A percentile compares a stretch with the other conserved stretches of the same genome.
phyloP scores from a whole-genome alignment of 2,888 invertebrate species.

The Helobdella robusta region DNA sequence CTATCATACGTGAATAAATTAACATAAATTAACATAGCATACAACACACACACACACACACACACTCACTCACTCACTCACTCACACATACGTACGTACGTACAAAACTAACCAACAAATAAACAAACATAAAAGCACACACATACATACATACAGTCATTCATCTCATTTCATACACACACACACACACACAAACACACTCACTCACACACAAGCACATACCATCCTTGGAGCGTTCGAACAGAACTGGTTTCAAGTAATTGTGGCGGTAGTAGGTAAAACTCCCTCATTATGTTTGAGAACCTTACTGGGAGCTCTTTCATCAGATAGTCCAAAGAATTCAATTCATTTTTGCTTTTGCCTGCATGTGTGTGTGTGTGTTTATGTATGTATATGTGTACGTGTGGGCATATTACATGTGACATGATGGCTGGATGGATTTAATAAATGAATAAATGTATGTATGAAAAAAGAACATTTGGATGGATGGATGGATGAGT shows the following conservation, averaged over 20 bases:
- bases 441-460: no score
- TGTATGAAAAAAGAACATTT: no score
- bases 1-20: no score
- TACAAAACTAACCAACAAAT: not conserved
- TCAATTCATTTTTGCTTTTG: constrained; percentile 11
- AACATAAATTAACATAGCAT: no score
- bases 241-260: constrained; percentile 86
- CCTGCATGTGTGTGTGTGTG: no score
- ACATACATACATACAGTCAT: not conserved
- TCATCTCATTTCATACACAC: not conserved
- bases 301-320: constrained; percentile 92
- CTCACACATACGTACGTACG: not conserved
- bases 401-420: no score
- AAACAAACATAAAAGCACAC: no score
- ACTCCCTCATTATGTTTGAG: constrained; percentile 99
- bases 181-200: not conserved
- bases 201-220: constrained; percentile 28
- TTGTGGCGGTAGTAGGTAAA: constrained; percentile 83
- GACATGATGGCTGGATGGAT: no score
- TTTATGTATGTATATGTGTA: no score
- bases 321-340: constrained; percentile 72
- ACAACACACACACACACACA: constrained; percentile 35
- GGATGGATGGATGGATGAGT: no score
- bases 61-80: not conserved
- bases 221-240: constrained; percentile 67